These are phyloP conservation scores for Phyllostomus hastatus DNA, from an alignment of 2,113 vertebrate species.

Conservation along the genomic window DNA sequence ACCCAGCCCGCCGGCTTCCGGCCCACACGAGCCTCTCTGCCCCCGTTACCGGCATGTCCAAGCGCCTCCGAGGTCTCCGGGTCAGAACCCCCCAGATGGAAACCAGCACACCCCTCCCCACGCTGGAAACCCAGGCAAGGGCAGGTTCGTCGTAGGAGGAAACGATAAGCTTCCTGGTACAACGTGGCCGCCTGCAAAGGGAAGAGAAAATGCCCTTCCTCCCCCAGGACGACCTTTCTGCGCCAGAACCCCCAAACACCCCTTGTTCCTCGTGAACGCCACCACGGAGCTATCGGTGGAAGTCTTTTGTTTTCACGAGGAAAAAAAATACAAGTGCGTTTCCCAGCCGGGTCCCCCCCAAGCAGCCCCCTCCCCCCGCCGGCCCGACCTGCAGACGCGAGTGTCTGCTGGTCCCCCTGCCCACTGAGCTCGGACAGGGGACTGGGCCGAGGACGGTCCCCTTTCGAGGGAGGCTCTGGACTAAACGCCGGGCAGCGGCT, in stretches of 20 bases:
- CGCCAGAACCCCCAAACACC: not conserved
- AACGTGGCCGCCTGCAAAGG: not conserved
- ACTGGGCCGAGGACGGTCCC: not conserved
- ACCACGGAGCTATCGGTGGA: not conserved
- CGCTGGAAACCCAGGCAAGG: not conserved
- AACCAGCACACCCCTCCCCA: not conserved
- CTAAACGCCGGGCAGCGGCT: not conserved
- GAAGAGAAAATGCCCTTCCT: not conserved
- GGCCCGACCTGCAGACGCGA: not conserved
- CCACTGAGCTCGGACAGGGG: not conserved
- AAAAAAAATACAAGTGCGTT: not conserved
- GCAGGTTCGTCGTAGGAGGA: not conserved
- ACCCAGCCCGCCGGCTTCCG: slow-evolving; percentile 12
- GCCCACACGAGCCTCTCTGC: not conserved
- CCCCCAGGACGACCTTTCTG: not conserved
- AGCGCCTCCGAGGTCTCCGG: not conserved
- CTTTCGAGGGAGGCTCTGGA: not conserved
- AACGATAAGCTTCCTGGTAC: not conserved
- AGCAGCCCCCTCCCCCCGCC: not conserved
- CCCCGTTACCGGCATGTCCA: slow-evolving; percentile 59
- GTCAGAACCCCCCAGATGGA: not conserved
- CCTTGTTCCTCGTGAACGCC: not conserved
- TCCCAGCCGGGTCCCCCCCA: not conserved
- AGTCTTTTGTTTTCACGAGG: not conserved
- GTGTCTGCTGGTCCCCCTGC: not conserved